Evolutionary conservation across 2,113 vertebrate species (phyloP).

Genomic region (Corapipo altera): DNA sequence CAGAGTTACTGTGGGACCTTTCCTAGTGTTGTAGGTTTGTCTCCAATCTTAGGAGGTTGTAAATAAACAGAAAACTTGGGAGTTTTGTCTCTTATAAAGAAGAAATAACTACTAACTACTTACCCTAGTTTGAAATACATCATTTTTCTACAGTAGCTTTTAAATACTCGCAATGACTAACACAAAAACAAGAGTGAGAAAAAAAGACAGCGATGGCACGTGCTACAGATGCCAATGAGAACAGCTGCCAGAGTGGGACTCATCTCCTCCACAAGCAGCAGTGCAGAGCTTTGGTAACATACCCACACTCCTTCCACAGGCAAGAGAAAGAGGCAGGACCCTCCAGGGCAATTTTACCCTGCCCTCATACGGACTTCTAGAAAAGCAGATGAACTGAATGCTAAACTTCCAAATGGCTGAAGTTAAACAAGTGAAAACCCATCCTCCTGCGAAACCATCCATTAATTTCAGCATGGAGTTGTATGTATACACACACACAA

Average conservation of each 20-base stretch:
- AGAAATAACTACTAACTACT: neutral
- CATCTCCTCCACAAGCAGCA: neutral
- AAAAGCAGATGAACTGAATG: neutral
- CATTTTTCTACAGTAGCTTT: neutral
- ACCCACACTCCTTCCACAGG: neutral
- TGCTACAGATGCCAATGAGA: neutral
- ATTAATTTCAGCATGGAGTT: neutral
- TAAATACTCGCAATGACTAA: neutral
- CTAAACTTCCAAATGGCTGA: neutral
- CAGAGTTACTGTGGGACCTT: neutral
- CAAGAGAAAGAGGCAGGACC: neutral
- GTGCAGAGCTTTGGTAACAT: neutral
- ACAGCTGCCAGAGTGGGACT: neutral
- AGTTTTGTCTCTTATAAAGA: neutral
- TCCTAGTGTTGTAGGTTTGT: neutral
- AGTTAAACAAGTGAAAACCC: neutral
- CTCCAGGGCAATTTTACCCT: neutral
- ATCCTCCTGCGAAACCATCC: neutral
- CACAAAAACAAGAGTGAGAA: neutral
- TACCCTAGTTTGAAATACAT: neutral
- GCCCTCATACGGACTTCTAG: fast-evolving
- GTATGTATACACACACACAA: neutral
- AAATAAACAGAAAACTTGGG: neutral
- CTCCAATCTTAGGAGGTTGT: neutral
- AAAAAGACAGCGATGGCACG: neutral